phyloP scores from a whole-genome alignment of 2,113 vertebrate species.

The Scolopax mira region DNA sequence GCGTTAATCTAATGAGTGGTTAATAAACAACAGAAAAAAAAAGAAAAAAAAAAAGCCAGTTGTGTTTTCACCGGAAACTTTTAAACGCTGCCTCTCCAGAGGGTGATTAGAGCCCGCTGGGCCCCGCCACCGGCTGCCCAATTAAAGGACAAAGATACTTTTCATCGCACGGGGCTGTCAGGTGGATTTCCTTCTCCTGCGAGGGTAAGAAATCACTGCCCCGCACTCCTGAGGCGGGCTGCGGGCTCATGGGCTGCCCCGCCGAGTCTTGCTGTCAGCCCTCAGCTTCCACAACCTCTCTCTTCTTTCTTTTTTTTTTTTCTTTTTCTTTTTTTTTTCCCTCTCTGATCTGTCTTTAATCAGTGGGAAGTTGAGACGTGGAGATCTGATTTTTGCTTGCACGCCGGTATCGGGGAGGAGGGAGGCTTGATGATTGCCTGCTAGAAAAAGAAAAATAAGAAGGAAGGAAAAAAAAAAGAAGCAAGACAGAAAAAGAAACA shows the following conservation, averaged over 20 bases:
- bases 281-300: rapidly evolving
- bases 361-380: neutral
- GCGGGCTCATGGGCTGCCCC: neutral
- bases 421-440: neutral
- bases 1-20: neutral
- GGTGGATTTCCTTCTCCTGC: neutral
- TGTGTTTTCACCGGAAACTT: neutral
- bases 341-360: neutral
- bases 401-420: neutral
- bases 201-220: neutral
- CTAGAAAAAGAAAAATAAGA: no score
- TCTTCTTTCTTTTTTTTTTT: no score
- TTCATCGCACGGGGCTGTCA: neutral
- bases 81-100: neutral
- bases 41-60: neutral
- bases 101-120: neutral
- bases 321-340: no score
- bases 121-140: neutral
- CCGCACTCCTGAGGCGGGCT: neutral
- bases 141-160: neutral
- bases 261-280: neutral
- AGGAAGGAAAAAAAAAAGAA: no score
- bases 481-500: no score
- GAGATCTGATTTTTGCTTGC: neutral
- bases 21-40: neutral